Percentiles rank a stretch among this genome's conserved stretches.
Conservation (phyloP, 1,140 invertebrate genomes). For the Euura saliciscinereae region DNA sequence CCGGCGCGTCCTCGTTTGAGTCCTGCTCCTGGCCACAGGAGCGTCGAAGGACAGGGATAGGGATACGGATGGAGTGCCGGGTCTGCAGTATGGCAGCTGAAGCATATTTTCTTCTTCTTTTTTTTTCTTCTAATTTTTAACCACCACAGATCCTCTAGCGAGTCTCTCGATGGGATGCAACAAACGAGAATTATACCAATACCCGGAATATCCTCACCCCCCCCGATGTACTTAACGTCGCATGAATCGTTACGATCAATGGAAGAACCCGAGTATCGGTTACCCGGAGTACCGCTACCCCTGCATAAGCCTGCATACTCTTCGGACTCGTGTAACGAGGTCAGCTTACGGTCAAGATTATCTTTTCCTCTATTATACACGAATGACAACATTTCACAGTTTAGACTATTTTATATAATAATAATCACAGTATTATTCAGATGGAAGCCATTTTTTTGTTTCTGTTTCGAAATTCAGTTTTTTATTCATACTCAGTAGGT, state of each 20-base stretch:
- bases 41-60: background rate
- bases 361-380: too few relatives aligned
- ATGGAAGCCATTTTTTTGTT: too few relatives aligned
- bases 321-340: constrained; percentile 25
- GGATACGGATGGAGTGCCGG: too few relatives aligned
- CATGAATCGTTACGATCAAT: constrained; percentile 32
- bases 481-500: too few relatives aligned
- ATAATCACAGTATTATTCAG: too few relatives aligned
- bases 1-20: background rate
- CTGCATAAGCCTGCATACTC: too few relatives aligned
- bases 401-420: too few relatives aligned
- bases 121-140: background rate
- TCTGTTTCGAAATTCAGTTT: too few relatives aligned
- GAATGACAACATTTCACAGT: too few relatives aligned
- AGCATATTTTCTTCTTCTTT: background rate
- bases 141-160: background rate
- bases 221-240: constrained; percentile 29
- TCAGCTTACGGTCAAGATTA: constrained; percentile 9
- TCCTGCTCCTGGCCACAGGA: background rate
- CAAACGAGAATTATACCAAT: too few relatives aligned
- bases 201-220: too few relatives aligned
- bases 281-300: constrained; percentile 19
- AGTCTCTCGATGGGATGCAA: background rate
- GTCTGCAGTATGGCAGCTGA: background rate
- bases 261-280: constrained; percentile 34